Conservation (phyloP, 2,113 vertebrate genomes). For the Protomyctophum bolini region DNA sequence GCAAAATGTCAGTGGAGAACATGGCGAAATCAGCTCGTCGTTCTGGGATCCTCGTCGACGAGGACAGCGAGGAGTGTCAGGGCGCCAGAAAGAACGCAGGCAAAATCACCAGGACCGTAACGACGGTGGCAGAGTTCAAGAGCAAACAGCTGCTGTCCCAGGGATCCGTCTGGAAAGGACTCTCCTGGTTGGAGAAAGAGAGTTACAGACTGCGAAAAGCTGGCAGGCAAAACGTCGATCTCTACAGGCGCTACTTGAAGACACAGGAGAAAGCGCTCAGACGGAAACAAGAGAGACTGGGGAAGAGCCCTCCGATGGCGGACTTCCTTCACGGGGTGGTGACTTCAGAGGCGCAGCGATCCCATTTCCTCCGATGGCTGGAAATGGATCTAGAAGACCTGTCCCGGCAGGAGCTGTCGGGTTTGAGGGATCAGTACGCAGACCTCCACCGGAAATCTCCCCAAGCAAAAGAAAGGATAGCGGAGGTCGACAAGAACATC, state of each 20-base stretch:
- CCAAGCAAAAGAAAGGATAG: conserved; percentile 9
- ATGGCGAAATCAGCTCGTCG: conserved; percentile 33
- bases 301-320: conserved; percentile 8
- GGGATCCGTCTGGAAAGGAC: conserved; percentile 41
- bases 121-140: conserved; percentile 45
- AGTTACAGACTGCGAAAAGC: conserved; percentile 38
- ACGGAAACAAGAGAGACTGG: conserved; percentile 18
- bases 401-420: conserved; percentile 26
- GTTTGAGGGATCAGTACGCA: conserved; percentile 30
- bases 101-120: conserved; percentile 11
- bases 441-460: neutral
- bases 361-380: conserved; percentile 61
- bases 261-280: conserved; percentile 20
- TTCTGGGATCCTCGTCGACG: conserved; percentile 44
- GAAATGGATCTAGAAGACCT: conserved; percentile 46
- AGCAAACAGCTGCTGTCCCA: conserved; percentile 36
- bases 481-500: conserved; percentile 43
- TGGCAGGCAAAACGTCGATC: conserved; percentile 12
- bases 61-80: conserved; percentile 36
- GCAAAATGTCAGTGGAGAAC: conserved; percentile 22
- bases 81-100: conserved; percentile 15
- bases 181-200: conserved; percentile 57
- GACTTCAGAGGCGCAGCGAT: conserved; percentile 7
- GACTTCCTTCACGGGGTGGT: conserved; percentile 24
- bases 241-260: conserved; percentile 37